Base-by-base conservation (phyloP, 2,888 invertebrate genomes). In the Tachystola acroxantha region DNA sequence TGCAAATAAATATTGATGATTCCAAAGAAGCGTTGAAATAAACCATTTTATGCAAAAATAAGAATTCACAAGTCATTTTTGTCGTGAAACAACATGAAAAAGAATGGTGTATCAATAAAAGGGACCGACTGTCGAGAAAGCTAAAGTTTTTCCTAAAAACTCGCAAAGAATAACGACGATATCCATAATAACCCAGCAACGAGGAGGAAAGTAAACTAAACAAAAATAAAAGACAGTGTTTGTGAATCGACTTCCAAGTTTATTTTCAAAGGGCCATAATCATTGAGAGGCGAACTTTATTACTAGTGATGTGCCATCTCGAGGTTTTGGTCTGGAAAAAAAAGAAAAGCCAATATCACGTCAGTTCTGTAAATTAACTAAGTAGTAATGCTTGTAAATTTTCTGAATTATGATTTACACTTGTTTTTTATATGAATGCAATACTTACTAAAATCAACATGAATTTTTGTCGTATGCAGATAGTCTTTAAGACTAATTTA, bases 231-330 rank as follows among this genome's bases (percentile, higher is more conserved):
- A 69, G 64, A 51, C 63, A 44, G 52, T 64, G 66, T 69, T 72
- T 66, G 66, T 64, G 66, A 69, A 71, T 68, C 58, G 64, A 65
- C 67, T 64, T 57, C 64, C 53, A 61, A 77, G 76, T 80, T 78
- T 78, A 77, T 78, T 76, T 77, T 76, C 66, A 75, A 72, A 74
- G 71, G 70, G 66, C 68, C 66, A 74, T 78, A 77, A 80, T 82
- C 69, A 80, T 78, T 54, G 71, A 48, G 62, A 71, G 64, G 65
- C 64, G 63, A 75, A 75, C 57, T 81, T 84, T 81, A 84, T 16
- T 16, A 52, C 19, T 30, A 30, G 14, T 5, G 16, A 30, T 25
- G 25, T 9, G 25, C 10, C 22, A 7, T 22, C 22, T 22, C 2
- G 9, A 22, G 1, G 22, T 1, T 22, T 22, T 2, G 22, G 22